Evolutionary conservation across 2,888 invertebrate species (phyloP), one percentile per base, ranked within the genome.

Genomic region (Tuberolachnus salignus): DNA sequence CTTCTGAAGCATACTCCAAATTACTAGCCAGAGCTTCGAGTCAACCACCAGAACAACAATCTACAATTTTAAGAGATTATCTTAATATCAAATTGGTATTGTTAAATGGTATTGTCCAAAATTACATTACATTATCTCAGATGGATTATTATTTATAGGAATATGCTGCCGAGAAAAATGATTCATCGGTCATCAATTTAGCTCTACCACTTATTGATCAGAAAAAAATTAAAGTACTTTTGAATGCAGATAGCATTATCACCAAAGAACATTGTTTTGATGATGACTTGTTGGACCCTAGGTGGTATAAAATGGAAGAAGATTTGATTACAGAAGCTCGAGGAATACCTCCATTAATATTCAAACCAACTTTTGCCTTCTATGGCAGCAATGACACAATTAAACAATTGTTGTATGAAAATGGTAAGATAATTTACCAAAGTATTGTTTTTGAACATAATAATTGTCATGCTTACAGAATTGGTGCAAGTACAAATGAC

Each of bases 31-130:
- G 91, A 21, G 88, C 89, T 55, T 91, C 91, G 83, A 88, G 89
- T 82, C 94, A 94, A 85, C 89, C 90, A 81, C 88, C 90, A 3
- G 87, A 88, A 67, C 93, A 93, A 84, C 94, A 94, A 86, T 89
- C 90, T 61, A 89, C 92, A 83, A 96, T 94, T 87, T 88, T 97
- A 80, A 89, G 92, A 83, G 97, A 97, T 87, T 97, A 94, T 87
- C 89, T 96, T 84, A 90, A 91, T 83, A 93, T 92, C 64, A 92
- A 93, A 84, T 92, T 92, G 88, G 95, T 94, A 84, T 85, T 86
- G n/a, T 85, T 64, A 16, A 23, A 11, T 81, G 46, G 51, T 51
- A 57, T 74, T 74, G 61, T 59, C 42, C 26, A 44, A 14, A 59
- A 64, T 23, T 70, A 78, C 53, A 64, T 23, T 70, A 78, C 53